Evolutionary conservation across 2,797 vertebrate species (phyloP), one percentile per base, ranked within the genome.

Genomic region (Scolopax bukidnonensis): DNA sequence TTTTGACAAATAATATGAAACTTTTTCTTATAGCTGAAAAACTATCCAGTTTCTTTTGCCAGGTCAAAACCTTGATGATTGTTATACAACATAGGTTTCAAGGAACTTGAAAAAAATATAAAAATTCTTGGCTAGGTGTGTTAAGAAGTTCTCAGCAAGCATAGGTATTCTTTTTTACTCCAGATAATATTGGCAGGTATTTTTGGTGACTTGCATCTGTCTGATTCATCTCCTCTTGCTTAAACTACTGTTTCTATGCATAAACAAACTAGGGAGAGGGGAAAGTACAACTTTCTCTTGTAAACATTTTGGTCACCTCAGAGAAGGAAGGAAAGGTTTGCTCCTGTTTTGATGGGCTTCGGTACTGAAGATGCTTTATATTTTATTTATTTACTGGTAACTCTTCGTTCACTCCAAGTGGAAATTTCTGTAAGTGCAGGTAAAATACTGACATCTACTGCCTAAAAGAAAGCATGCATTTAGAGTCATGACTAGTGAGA

Each of bases 381-480:
- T 41, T 57, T 56, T 48, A 23, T 23, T 80, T 87, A 27, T 53
- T 61, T 82, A 17, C 41, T 51, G 8, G 7, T 56, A 41, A 17
- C 23, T 30, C 60, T 63, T 92, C n/a, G 11, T 53, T 65, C 40
- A 28, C 38, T 2, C 6, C 23, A 14, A 53, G 28, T 65, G 76
- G 57, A 47, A 47, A 67, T 81, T 89, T 91, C 90, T 84, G 50
- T 87, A 91, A 97, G 86, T 16, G 43, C 84, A 96, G 95, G 97
- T 97, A 69, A 71, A 96, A 98, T 83, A 98, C 97, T 97, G 98
- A 98, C 98, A 98, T 96, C 98, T 98, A 98, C 98, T 98, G 98
- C 85, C 92, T 95, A 36, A 92, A 96, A 64, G 54, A 83, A 89
- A 68, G 54, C 75, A 8, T 4, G 4, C 14, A 50, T 24, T 0